Evolutionary conservation across 2,113 vertebrate genomes (phyloP), one percentile per base, ranked within the genome.

Genomic region (Papio anubis): DNA sequence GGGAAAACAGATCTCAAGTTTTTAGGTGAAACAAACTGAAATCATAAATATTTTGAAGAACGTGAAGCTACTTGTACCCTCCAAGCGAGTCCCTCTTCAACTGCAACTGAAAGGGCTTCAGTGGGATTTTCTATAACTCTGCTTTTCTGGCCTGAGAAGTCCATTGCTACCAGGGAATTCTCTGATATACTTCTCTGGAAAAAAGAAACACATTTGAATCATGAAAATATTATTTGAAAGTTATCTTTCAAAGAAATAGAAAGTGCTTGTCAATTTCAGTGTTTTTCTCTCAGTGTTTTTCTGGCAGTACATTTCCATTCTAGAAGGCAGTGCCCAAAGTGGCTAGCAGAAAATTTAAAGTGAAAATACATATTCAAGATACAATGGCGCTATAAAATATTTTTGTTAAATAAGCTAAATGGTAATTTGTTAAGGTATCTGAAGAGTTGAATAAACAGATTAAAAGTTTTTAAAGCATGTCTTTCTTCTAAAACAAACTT

Each of bases 131-230:
- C 99, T 61, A 99, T 99, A 97, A 99, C 99, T 95, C 99, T 99
- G 98, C 99, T 99, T 98, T 99, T 99, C 97, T 99, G 99, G 91
- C 99, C 99, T 68, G 99, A 99, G 98, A 99, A 99, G 98, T 99
- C 99, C 99, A 99, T 99, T 97, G 99, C 99, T 98, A 99, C 99
- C 87, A 99, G 98, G 48, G 99, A 99, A 98, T 99, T 99, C 98
- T 99, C 99, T 35, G 99, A 99, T 98, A 99, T 99, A 98, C 99
- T 99, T 97, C 99, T 99, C 99, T 99, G 98, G 84, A 98, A 55
- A 48, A 79, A 70, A 90, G 89, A 32, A 48, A 35, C 8, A 88
- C 9, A 72, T 84, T 59, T 90, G 64, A 82, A 83, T 48, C 20
- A 92, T 59, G 17, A 91, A 75, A 90, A 76, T 40, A 57, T 48